Evolutionary conservation across 2,113 vertebrate genomes (phyloP).

Genomic region (Phrynosoma platyrhinos): DNA sequence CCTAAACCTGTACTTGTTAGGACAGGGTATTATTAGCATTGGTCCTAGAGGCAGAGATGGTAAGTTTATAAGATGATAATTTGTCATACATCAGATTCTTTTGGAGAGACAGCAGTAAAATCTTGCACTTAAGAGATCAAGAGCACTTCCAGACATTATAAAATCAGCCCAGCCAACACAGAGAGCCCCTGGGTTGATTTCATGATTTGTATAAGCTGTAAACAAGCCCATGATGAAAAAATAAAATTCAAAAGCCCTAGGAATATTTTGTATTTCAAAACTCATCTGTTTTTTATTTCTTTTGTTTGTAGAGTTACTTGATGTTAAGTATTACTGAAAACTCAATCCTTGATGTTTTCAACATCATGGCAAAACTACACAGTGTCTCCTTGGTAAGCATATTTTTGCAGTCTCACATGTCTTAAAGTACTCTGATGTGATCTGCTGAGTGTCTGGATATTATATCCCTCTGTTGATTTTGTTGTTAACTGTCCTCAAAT

Average conservation of each 20-base stretch:
- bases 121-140: neutral
- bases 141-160: neutral
- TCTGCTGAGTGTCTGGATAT: neutral
- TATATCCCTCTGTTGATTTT: no score
- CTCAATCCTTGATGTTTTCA: neutral
- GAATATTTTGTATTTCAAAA: slow-evolving; percentile 12
- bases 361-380: neutral
- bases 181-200: neutral
- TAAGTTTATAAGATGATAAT: neutral
- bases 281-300: slow-evolving; percentile 22
- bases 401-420: neutral
- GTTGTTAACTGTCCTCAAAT: no score
- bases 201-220: slow-evolving; percentile 5
- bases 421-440: neutral
- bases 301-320: neutral
- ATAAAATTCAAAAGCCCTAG: neutral
- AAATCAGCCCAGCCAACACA: neutral
- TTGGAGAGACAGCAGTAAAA: neutral
- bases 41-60: neutral
- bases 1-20: neutral
- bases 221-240: slow-evolving; percentile 3
- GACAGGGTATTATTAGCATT: neutral
- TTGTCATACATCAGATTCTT: no score
- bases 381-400: neutral
- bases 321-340: neutral